phyloP scores from a whole-genome alignment of 2,113 vertebrate genomes.

The Lagopus leucura region DNA sequence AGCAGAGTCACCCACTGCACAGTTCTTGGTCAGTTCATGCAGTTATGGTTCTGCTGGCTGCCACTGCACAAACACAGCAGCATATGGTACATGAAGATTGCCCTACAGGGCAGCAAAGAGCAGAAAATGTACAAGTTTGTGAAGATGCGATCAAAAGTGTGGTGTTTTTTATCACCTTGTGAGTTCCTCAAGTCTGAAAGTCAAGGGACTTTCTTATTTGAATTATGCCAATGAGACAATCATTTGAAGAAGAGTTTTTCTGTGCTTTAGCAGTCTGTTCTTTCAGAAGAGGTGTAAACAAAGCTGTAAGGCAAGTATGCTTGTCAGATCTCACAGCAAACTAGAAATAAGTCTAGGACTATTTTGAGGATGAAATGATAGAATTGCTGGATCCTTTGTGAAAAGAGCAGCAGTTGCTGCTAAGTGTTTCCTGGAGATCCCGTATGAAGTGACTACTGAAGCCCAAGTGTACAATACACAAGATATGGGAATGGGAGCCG shows the following conservation, averaged over 20 bases:
- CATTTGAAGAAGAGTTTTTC: not conserved
- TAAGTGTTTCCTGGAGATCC: not conserved
- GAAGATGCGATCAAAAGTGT: not conserved
- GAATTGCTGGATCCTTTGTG: not conserved
- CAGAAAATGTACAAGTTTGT: not conserved
- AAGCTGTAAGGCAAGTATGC: not conserved
- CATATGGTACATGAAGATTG: accelerated
- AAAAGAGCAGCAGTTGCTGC: not conserved
- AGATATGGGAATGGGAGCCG: not conserved
- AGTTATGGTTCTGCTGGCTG: not conserved
- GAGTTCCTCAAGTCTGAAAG: not conserved
- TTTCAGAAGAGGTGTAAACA: not conserved
- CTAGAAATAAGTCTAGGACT: not conserved
- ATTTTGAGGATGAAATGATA: not conserved
- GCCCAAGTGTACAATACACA: accelerated
- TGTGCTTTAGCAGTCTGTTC: not conserved
- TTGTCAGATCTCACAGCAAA: not conserved
- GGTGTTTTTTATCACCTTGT: not conserved
- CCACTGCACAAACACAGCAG: accelerated
- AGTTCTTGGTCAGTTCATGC: not conserved
- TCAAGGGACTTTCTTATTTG: not conserved
- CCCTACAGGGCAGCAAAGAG: not conserved
- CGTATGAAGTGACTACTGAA: not conserved
- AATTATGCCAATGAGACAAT: not conserved
- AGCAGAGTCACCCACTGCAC: not conserved